Percentiles rank a stretch among this genome's conserved stretches.
These are phyloP conservation scores for Tinamus major DNA, from an alignment of 2,797 vertebrate genomes.

Conservation along the genomic window DNA sequence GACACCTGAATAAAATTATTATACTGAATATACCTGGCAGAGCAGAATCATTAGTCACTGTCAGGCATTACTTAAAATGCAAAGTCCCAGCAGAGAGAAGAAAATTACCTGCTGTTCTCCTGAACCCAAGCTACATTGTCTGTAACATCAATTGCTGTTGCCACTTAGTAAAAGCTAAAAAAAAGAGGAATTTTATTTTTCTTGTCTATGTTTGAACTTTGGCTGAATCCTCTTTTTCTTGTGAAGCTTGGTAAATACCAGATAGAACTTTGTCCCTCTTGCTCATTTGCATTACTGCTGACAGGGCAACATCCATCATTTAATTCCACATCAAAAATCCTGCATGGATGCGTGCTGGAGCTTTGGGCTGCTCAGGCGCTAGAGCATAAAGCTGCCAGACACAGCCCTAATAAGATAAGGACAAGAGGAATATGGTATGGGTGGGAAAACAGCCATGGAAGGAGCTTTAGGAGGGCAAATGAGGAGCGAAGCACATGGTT, in stretches of 20 bases:
- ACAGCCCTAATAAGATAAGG: background rate
- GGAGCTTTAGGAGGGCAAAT: background rate
- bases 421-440: accelerated
- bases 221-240: background rate
- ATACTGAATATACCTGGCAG: background rate
- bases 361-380: background rate
- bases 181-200: background rate
- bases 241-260: background rate
- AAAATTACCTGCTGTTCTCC: background rate
- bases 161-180: background rate
- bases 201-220: background rate
- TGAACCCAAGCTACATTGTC: background rate
- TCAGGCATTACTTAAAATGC: background rate
- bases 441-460: background rate
- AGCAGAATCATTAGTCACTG: background rate
- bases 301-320: background rate
- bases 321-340: background rate
- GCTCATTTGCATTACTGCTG: background rate
- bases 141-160: background rate
- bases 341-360: accelerated
- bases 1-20: background rate
- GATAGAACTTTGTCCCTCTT: background rate
- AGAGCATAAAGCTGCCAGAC: accelerated
- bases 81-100: background rate
- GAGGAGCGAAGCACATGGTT: background rate